Evolutionary conservation across 2,113 vertebrate species (phyloP).

Genomic region (Tapirus terrestris): DNA sequence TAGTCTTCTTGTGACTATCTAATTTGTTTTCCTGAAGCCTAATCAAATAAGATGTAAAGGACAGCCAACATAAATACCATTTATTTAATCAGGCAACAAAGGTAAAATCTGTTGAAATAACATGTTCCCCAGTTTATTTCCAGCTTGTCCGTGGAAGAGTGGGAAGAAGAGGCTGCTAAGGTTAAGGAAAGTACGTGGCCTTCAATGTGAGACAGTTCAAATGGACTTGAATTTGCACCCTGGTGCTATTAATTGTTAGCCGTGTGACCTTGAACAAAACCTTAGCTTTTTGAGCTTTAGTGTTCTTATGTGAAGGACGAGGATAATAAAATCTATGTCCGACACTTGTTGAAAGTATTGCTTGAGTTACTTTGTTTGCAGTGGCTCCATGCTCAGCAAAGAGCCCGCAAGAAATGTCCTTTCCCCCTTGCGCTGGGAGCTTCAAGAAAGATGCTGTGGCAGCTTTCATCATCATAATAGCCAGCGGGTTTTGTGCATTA

Average conservation of each 20-base stretch:
- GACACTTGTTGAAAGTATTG: neutral
- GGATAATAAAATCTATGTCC: neutral
- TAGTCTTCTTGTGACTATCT: neutral
- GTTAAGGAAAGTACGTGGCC: neutral
- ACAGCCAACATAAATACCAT: neutral
- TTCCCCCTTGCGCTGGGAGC: neutral
- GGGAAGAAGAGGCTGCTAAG: neutral
- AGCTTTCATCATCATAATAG: neutral
- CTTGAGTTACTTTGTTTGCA: neutral
- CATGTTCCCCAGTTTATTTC: neutral
- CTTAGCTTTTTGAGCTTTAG: neutral
- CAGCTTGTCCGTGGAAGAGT: neutral
- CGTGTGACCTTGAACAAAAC: neutral
- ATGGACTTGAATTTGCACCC: neutral
- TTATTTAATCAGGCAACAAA: neutral
- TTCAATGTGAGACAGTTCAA: neutral
- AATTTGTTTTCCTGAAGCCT: slow-evolving; percentile 6
- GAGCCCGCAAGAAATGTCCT: neutral
- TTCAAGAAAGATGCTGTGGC: neutral
- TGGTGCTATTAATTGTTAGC: neutral
- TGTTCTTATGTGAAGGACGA: neutral
- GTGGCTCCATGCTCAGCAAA: neutral
- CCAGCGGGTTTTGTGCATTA: neutral
- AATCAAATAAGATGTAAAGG: neutral
- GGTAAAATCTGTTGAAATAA: neutral